Evolutionary conservation across 1,140 invertebrate species (phyloP).

Genomic region (Drosophila parvula): DNA sequence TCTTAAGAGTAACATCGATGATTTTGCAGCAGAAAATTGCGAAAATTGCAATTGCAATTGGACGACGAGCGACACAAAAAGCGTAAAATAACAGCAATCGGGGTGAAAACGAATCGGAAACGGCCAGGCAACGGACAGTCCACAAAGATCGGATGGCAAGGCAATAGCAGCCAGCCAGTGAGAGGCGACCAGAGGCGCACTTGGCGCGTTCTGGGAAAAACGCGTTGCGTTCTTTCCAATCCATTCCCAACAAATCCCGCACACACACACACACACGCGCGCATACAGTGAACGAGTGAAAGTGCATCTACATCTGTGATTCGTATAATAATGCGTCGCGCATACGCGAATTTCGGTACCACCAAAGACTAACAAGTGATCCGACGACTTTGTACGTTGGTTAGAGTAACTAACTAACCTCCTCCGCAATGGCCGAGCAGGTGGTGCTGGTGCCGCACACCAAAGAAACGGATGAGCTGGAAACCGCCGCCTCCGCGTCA

Average conservation of each 20-base stretch:
- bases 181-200: constrained; percentile 39
- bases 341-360: constrained; percentile 75
- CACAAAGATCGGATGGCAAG: constrained; percentile 30
- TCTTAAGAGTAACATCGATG: neutral
- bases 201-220: constrained; percentile 66
- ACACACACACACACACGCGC: constrained; percentile 47
- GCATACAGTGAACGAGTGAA: constrained; percentile 70
- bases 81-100: constrained; percentile 66
- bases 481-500: constrained; percentile 11
- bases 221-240: constrained; percentile 73
- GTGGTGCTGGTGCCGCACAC: constrained; percentile 58
- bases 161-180: constrained; percentile 34
- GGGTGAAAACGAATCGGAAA: constrained; percentile 51
- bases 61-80: constrained; percentile 56
- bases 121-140: constrained; percentile 26
- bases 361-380: constrained; percentile 68
- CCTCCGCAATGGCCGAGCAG: constrained; percentile 60
- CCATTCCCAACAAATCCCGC: constrained; percentile 53
- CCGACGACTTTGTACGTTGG: constrained; percentile 34
- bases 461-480: constrained; percentile 56
- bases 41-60: constrained; percentile 62
- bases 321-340: constrained; percentile 81
- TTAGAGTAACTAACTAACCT: constrained; percentile 8
- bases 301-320: constrained; percentile 78
- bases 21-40: constrained; percentile 12